Conservation (phyloP, 2,113 vertebrate species). For the Chascanopsetta lugubris region DNA sequence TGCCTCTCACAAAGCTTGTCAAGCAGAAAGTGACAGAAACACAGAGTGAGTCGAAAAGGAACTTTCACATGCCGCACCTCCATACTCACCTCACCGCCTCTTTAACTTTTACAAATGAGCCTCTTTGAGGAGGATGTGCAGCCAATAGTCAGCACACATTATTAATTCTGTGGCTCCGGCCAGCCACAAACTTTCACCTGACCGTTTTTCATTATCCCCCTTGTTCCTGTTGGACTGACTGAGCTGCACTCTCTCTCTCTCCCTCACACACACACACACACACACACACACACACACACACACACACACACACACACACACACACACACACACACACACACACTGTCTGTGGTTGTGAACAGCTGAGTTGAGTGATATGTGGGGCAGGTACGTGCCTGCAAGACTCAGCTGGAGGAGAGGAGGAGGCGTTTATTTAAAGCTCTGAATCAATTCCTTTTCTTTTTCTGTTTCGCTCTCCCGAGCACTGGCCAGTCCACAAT, state of each 20-base stretch:
- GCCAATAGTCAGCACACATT: conserved; percentile 42
- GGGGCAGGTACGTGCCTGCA: conserved; percentile 51
- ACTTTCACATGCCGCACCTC: not conserved
- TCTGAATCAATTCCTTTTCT: conserved; percentile 68
- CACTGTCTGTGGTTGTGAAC: not conserved
- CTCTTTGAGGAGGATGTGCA: conserved; percentile 9
- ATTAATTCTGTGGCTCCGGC: conserved; percentile 24
- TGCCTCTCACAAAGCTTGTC: conserved; percentile 35
- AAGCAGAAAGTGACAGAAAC: conserved; percentile 39
- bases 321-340: too few species aligned
- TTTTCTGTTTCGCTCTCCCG: conserved; percentile 34
- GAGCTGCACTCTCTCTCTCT: not conserved
- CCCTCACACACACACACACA: too few species aligned
- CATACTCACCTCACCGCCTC: conserved; percentile 9
- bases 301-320: too few species aligned
- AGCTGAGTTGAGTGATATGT: conserved; percentile 51
- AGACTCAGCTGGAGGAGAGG: conserved; percentile 75
- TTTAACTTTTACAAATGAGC: conserved; percentile 33
- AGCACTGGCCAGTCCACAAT: conserved; percentile 25
- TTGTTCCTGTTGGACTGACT: not conserved
- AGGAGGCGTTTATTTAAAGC: conserved; percentile 78
- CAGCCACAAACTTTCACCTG: conserved; percentile 19
- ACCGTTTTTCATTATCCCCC: conserved; percentile 19
- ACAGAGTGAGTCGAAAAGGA: conserved; percentile 5
- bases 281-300: too few species aligned